Conservation (phyloP, 2,113 vertebrate genomes). For the Romanogobio albipinnatus region DNA sequence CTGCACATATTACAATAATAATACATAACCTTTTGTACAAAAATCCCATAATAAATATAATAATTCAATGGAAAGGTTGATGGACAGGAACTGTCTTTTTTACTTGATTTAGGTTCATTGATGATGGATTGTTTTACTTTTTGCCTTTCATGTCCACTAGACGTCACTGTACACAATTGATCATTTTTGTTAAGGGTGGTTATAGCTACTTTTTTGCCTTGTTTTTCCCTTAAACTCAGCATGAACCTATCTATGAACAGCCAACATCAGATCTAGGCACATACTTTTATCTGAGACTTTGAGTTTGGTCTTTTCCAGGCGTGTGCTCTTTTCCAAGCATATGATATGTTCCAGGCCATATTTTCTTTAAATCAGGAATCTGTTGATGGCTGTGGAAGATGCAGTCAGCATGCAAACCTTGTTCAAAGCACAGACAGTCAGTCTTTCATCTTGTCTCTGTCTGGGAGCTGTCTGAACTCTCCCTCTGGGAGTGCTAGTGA, state of each 20-base stretch:
- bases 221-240: background rate
- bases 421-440: constrained; percentile 56
- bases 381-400: constrained; percentile 51
- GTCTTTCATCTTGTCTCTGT: constrained; percentile 58
- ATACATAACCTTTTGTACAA: background rate
- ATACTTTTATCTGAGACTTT: constrained; percentile 22
- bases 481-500: constrained; percentile 64
- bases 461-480: constrained; percentile 52
- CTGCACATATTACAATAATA: background rate
- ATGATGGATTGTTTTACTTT: background rate
- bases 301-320: constrained; percentile 14
- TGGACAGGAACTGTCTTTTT: background rate
- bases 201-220: background rate
- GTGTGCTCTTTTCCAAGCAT: constrained; percentile 5
- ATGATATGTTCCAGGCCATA: background rate
- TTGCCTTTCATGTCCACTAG: background rate
- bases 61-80: background rate
- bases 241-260: background rate
- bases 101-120: background rate
- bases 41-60: background rate
- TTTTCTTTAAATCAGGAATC: constrained; percentile 42
- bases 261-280: background rate
- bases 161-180: constrained; percentile 17
- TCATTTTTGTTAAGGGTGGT: background rate
- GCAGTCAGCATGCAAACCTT: constrained; percentile 42